These are phyloP conservation scores for Acheta domesticus DNA, from an alignment of 2,888 invertebrate species.

Conservation along the genomic window DNA sequence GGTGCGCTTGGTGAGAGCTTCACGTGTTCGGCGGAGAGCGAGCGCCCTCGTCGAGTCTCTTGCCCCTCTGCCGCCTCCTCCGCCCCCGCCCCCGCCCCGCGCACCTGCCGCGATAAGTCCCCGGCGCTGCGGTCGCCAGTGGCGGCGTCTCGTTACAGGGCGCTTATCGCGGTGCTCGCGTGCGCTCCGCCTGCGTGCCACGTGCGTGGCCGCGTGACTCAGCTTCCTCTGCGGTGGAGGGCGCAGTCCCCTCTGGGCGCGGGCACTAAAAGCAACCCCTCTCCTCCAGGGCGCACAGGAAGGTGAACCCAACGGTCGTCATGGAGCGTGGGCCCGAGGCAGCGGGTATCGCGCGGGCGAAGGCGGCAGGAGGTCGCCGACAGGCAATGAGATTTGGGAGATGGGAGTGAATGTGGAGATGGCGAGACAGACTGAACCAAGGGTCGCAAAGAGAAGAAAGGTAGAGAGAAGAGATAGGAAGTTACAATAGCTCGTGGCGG, in stretches of 20 bases:
- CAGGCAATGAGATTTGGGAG: no score
- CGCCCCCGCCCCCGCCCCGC: not conserved
- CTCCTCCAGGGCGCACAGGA: not conserved
- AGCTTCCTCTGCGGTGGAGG: not conserved
- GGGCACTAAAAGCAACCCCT: not conserved
- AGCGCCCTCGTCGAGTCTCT: not conserved
- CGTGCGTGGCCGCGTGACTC: constrained; percentile 1
- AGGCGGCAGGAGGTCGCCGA: no score
- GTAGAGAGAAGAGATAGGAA: no score
- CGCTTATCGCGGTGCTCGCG: not conserved
- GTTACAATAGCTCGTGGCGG: no score
- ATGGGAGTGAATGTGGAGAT: not conserved
- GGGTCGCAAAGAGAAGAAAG: no score
- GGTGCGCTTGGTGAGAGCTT: no score
- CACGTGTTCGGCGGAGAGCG: not conserved
- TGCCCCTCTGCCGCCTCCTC: not conserved
- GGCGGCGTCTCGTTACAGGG: constrained; percentile 2
- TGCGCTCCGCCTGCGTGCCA: not conserved
- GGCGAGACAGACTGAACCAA: no score
- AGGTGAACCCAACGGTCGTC: no score
- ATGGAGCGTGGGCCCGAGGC: no score
- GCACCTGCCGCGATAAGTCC: not conserved
- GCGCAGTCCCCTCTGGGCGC: not conserved
- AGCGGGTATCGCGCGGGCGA: no score
- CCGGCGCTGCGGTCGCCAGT: not conserved